Evolutionary conservation across 2,113 vertebrate genomes (phyloP), one percentile per base, ranked within the genome.

Genomic region (Copsychus sechellarum): DNA sequence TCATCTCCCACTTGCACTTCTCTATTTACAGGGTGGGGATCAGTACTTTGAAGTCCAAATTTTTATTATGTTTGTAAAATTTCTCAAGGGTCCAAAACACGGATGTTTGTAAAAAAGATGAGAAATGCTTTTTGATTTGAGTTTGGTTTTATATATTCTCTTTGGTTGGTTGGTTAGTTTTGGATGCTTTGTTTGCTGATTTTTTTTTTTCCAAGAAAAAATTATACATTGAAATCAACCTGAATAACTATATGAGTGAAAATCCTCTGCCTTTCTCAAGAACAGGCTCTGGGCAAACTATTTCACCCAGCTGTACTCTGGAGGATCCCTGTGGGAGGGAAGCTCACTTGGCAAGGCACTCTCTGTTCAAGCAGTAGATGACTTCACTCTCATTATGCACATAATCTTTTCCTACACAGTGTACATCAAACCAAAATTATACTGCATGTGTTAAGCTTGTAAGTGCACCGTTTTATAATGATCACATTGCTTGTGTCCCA

Each of bases 351-450:
- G 90, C 48, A 9, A 96, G 51, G 51, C 31, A 88, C 23, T 86
- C 51, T 70, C 67, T 84, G 80, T 64, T 90, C 80, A 88, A 94
- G 80, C 16, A 81, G 81, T 65, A 84, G 76, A 96, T 96, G 88
- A 97, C 95, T 96, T 96, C 94, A 96, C 72, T 93, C 78, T 94
- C 79, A 81, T 95, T 92, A 94, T 38, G 10, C n/a, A 69, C 92
- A 92, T 96, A 96, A 94, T 93, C 90, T 95, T 97, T 95, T 96
- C 92, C 90, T 94, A 90, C 76, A 78, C 6, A 83, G 51, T 81
- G 56, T 86, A 83, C 72, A 92, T 92, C 85, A 94, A 92, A 94
- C 90, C 90, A 88, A 94, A 96, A 90, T 96, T 96, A 92, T 81
- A 90, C 20, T 86, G 43, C 40, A 71, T 90, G 82, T 93, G 79